Evolutionary conservation across 2,888 invertebrate species (phyloP).

Genomic region (Terebella lapidaria): DNA sequence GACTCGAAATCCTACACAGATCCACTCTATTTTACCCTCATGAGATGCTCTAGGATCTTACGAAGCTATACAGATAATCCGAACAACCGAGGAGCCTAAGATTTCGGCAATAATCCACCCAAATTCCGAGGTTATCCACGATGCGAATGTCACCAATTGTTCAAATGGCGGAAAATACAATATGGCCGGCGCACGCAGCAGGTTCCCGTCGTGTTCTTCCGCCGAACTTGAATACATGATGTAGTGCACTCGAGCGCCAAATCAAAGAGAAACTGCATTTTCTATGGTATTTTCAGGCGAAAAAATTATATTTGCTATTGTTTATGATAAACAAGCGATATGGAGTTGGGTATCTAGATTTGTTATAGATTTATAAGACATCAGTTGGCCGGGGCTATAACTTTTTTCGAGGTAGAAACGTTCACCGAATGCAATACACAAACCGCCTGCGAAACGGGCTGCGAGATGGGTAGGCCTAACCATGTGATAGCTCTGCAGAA

Average conservation of each 20-base stretch:
- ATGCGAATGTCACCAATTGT: slow-evolving; percentile 31
- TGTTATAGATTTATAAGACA: too few species aligned
- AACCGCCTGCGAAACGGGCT: too few species aligned
- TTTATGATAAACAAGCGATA: too few species aligned
- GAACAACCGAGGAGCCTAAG: not conserved
- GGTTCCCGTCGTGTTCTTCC: slow-evolving; percentile 33
- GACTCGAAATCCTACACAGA: slow-evolving; percentile 29
- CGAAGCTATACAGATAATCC: slow-evolving; percentile 19
- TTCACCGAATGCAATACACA: too few species aligned
- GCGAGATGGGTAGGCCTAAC: too few species aligned
- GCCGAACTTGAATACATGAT: slow-evolving; percentile 17
- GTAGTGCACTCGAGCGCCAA: slow-evolving; percentile 9
- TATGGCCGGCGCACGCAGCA: slow-evolving; percentile 39
- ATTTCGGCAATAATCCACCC: slow-evolving; percentile 24
- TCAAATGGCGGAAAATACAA: slow-evolving; percentile 49
- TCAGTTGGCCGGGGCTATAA: too few species aligned
- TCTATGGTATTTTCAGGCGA: too few species aligned
- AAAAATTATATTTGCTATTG: too few species aligned
- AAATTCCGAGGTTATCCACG: slow-evolving; percentile 23
- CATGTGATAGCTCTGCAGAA: too few species aligned
- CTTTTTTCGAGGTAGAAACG: too few species aligned
- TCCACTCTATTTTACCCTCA: slow-evolving; percentile 21
- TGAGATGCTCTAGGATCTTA: slow-evolving; percentile 21
- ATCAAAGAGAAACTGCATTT: too few species aligned
- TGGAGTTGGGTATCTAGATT: too few species aligned